Conservation (phyloP, 1,140 invertebrate genomes). For the Leptinotarsa texana region DNA sequence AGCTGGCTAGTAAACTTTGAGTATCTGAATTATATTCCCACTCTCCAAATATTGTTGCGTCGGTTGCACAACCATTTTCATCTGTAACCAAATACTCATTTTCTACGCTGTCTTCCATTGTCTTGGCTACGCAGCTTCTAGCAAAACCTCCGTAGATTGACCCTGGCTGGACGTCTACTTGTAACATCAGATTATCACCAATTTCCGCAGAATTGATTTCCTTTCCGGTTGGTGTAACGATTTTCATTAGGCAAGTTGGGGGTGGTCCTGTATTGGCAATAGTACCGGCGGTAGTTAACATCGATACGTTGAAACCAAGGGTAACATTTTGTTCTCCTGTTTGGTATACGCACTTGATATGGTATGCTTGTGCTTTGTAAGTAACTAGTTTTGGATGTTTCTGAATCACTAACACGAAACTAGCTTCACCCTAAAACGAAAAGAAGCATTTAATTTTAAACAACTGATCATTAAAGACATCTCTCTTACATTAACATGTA, state of each 20-base stretch:
- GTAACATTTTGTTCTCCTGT: conserved; percentile 93
- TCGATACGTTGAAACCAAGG: conserved; percentile 91
- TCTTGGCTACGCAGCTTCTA: conserved; percentile 89
- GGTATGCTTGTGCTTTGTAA: conserved; percentile 91
- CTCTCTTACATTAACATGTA: conserved; percentile 79
- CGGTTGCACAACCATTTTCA: conserved; percentile 91
- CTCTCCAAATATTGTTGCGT: conserved; percentile 89
- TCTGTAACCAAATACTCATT: conserved; percentile 93
- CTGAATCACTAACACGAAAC: conserved; percentile 90
- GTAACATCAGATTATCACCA: conserved; percentile 86
- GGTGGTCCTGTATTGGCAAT: conserved; percentile 94
- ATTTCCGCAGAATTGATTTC: conserved; percentile 91
- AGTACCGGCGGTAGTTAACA: conserved; percentile 92
- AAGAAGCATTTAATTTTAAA: not conserved
- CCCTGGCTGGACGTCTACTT: conserved; percentile 91
- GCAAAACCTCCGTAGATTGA: conserved; percentile 94
- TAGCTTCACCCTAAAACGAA: conserved; percentile 78
- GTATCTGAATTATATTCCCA: conserved; percentile 87
- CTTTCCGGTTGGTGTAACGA: conserved; percentile 82
- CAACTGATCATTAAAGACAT: conserved; percentile 46
- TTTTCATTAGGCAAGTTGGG: conserved; percentile 89
- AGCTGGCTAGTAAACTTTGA: conserved; percentile 80
- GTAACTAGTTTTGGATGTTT: conserved; percentile 95
- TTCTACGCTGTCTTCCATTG: conserved; percentile 85
- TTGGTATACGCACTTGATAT: conserved; percentile 92